Base-by-base conservation (phyloP, 1,140 invertebrate genomes). In the Rhynchophorus ferrugineus region DNA sequence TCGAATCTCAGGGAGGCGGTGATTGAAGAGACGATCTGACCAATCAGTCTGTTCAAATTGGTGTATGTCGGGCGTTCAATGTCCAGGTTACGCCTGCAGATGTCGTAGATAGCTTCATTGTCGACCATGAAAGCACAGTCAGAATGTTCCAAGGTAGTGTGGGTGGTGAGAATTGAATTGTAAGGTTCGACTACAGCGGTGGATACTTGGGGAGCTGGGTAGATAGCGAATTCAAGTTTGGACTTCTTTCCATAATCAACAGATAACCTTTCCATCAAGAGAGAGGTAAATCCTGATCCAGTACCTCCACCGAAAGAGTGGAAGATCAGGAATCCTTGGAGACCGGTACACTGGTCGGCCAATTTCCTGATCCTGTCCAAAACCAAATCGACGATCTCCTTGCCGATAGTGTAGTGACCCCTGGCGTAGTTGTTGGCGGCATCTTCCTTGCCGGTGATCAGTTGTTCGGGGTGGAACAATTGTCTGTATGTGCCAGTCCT, bases 231-330 rank as follows among this genome's bases (percentile, higher is more conserved):
- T 64, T 87, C 81, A 35, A 87, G 68, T 73, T 85, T 85, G 38
- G 78, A 80, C 67, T 85, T 85, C 65, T 85, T 85, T 14, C 79
- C 78, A 66, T 80, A 87, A 22, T 87, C 84, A 0, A 84, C 77
- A 1, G 78, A 81, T 1, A 90, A 69, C 24, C 78, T 73, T 69
- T 89, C 83, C 81, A 89, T 87, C 5, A 90, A 70, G 11, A 88
- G 69, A 2, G 85, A 84, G 2, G 83, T 80, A 63, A 90, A 88
- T 1, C 87, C 87, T 8, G 84, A 87, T 3, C 91, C 91, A 21
- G 91, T 93, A 3, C 91, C 91, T 34, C 91, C 91, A 35, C 91
- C 91, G 67, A 94, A 93, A 0, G 87, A 83, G 54, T 91, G 86
- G 70, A 93, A 91, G 44, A 91, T 80, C 1, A 92, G 71, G 61